These are phyloP conservation scores for Ovibos moschatus DNA, from an alignment of 2,113 vertebrate species.

Conservation along the genomic window DNA sequence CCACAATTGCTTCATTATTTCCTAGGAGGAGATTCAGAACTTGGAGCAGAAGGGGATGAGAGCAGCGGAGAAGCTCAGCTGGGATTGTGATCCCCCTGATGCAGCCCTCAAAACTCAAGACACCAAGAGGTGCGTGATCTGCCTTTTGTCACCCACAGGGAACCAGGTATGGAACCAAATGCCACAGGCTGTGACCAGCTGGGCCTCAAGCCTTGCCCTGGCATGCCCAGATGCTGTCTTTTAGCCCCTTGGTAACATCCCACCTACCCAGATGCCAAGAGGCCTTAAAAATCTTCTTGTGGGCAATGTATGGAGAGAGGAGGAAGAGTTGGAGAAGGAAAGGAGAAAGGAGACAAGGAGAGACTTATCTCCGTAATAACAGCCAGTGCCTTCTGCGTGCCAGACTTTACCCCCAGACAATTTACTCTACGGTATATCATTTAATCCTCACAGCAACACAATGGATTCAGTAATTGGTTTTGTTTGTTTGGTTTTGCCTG, in stretches of 20 bases:
- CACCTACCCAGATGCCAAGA: background rate
- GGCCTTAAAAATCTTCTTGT: background rate
- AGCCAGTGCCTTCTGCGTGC: rapidly evolving
- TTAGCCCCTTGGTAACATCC: background rate
- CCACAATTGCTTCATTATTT: background rate
- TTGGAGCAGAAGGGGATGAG: background rate
- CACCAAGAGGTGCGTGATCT: background rate
- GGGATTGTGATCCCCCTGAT: background rate
- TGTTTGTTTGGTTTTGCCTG: background rate
- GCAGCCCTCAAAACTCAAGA: background rate
- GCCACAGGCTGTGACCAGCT: background rate
- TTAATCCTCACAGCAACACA: background rate
- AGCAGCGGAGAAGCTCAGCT: background rate
- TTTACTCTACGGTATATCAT: background rate
- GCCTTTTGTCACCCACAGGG: background rate
- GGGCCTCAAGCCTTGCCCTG: background rate
- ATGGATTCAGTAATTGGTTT: background rate
- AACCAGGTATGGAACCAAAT: background rate
- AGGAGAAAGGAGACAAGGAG: background rate
- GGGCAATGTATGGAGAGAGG: background rate
- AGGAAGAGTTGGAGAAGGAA: background rate
- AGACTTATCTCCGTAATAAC: background rate
- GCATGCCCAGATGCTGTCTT: background rate
- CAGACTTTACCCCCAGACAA: background rate
- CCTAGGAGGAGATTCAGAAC: background rate